These are phyloP conservation scores for Laupala kohalensis DNA, from an alignment of 1,140 invertebrate species.

Conservation along the genomic window DNA sequence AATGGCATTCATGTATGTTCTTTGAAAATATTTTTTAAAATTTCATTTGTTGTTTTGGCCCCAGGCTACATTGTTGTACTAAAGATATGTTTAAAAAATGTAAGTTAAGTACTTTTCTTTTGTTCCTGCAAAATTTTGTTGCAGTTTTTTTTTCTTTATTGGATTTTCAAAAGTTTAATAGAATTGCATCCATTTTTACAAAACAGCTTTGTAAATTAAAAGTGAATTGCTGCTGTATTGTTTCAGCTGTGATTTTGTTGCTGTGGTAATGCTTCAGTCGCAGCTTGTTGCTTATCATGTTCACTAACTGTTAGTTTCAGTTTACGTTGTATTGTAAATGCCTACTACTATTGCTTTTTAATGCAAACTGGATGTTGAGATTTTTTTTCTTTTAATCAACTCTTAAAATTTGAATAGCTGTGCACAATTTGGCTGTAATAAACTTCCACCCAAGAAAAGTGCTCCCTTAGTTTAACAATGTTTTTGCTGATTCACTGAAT, in stretches of 20 bases:
- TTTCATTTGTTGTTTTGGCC: too few species aligned
- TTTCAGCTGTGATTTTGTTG: conserved; percentile 8
- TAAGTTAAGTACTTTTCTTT: too few species aligned
- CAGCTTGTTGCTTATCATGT: conserved; percentile 10
- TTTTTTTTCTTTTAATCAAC: background rate
- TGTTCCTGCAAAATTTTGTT: too few species aligned
- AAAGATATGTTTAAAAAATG: too few species aligned
- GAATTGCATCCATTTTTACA: background rate
- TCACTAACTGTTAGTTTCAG: background rate
- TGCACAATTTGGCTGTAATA: too few species aligned
- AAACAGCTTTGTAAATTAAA: background rate
- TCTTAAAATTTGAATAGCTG: too few species aligned
- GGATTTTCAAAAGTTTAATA: background rate
- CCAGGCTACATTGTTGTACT: too few species aligned
- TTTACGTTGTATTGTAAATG: background rate
- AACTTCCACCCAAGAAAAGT: too few species aligned
- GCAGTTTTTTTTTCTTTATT: background rate
- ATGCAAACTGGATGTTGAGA: background rate
- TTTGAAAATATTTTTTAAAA: too few species aligned
- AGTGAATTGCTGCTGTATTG: background rate
- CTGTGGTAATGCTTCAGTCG: conserved; percentile 13
- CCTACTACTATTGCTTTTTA: background rate
- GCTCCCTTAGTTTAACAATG: too few species aligned
- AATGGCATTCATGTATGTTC: too few species aligned
- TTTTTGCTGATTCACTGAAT: too few species aligned